Evolutionary conservation across 2,797 vertebrate species (phyloP), one percentile per base, ranked within the genome.

Genomic region (Phalloptychus januarius): DNA sequence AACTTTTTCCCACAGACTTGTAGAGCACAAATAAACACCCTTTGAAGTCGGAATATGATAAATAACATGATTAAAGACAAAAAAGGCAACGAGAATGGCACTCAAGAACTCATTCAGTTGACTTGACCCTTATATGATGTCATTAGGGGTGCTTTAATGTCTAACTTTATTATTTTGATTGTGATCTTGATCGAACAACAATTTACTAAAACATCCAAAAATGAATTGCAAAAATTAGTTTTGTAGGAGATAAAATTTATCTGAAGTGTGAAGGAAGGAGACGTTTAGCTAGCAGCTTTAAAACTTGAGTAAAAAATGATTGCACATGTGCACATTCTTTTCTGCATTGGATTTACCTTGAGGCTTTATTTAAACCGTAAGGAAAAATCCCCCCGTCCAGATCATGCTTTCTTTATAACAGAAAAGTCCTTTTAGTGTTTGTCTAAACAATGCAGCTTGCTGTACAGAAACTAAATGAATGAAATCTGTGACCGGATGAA

Each of bases 401-500:
- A 77, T 81, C 54, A 65, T 38, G 23, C 20, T n/a, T 69, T 69
- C 65, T 44, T 70, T 7, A 42, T 42, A 70, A 63, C 33, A 40
- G 42, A 78, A 40, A 72, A 61, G 54, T 72, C 31, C 36, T 23
- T 65, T 63, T 78, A 23, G 33, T 20, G 16, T 79, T n/a, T 7
- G 38, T 56, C 15, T 63, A n/a, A 82, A 54, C 38, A 75, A 52
- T 58, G 36, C 71, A 15, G 75, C 42, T 67, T 78, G 74, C 71
- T 81, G 10, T 79, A 72, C 75, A 61, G 46, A 44, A 70, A 70
- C 23, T 15, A 65, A 70, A 87, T 87, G 74, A 87, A 89, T 84
- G 69, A 73, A 81, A 81, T 86, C 75, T 71, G 81, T 84, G 36
- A 67, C 79, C 10, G 28, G 79, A 77, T 72, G 73, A 44, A 83